Evolutionary conservation across 92 coral and sea anemone species (phyloP), one percentile per base, ranked within the genome.

Genomic region (Porites evermanni): DNA sequence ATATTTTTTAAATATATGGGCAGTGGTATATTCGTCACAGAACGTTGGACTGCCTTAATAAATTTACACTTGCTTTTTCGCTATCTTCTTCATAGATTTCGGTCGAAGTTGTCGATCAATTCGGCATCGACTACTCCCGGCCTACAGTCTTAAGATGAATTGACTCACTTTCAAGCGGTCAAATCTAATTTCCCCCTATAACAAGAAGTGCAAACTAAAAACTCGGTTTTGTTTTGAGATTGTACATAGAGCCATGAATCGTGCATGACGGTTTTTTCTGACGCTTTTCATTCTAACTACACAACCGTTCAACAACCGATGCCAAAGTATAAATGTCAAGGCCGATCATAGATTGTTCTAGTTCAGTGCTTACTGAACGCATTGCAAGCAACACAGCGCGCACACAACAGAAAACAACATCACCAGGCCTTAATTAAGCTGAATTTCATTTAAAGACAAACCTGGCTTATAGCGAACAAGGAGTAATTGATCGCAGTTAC

Each of bases 391-490:
- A 81, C 58, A 56, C 29, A 70, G 52, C 26, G 77, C 77, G 18
- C 47, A 44, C 56, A 82, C n/a, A 59, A 82, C 14, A 29, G 12
- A 13, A 72, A 20, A 82, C 60, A 44, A 73, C 64, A 71, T 72
- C 79, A 61, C 78, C 32, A 24, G 73, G 63, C 61, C 53, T 83
- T 83, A 72, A 83, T 83, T 83, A 79, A 24, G 87, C 29, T 79
- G 71, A 50, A 83, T 72, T 83, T 74, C 77, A 82, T 72, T 72
- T 82, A 5, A 29, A 73, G 79, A 38, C 79, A 72, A 82, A 72
- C 72, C n/a, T 72, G 50, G 80, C 87, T 13, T 63, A 50, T 51
- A 61, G 20, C 72, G 71, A 74, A 74, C 61, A 79, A 12, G 21
- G 79, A 60, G 72, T 60, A 71, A 82, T 58, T 71, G 50, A 71